Base-by-base conservation (phyloP, 2,888 invertebrate genomes). In the Incurvaria masculella region DNA sequence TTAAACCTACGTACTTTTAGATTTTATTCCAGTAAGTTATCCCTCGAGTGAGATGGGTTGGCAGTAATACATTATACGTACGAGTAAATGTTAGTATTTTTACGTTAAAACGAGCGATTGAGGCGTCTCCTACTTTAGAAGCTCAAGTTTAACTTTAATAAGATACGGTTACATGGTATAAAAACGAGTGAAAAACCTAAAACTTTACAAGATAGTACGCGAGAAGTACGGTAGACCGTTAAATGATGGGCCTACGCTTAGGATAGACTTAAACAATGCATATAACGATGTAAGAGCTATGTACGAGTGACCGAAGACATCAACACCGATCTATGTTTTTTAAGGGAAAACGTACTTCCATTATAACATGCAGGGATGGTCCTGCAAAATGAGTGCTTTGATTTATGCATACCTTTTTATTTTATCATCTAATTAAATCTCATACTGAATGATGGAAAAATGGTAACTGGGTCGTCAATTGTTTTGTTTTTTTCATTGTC, bases 101-200 rank as follows among this genome's bases (percentile, higher is more conserved):
- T 53, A 45, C 52, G 52, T 52, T 40, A 42, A 52, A 52, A 54
- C 55, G 55, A 17, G 17, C 33, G 38, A 20, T 38, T 57, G 52
- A 54, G 55, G 55, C 59, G 61, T 61, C 62, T 63, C 57, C 65
- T 72, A 71, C 67, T 57, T 61, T 72, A 73, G 68, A 76, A 76
- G 76, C 76, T 78, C 76, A 72, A 72, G 66, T 69, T 74, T 71
- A 75, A 75, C 70, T 74, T 78, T 74, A 73, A 66, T 67, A 67
- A 59, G 65, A 69, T 74, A 71, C 59, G 66, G 66, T 63, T 69
- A 65, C 33, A 74, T 72, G 74, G 75, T 78, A 78, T 73, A 78
- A 76, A 48, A 78, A 78, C 69, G 73, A 74, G 75, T 78, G 75
- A 73, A 76, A 76, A 78, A 74, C 71, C 72, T 73, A 74, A 75